A percentile compares a stretch with the other conserved stretches of the same genome.
Conservation (phyloP, 2,113 vertebrate species). For the Chrysochloris asiatica region DNA sequence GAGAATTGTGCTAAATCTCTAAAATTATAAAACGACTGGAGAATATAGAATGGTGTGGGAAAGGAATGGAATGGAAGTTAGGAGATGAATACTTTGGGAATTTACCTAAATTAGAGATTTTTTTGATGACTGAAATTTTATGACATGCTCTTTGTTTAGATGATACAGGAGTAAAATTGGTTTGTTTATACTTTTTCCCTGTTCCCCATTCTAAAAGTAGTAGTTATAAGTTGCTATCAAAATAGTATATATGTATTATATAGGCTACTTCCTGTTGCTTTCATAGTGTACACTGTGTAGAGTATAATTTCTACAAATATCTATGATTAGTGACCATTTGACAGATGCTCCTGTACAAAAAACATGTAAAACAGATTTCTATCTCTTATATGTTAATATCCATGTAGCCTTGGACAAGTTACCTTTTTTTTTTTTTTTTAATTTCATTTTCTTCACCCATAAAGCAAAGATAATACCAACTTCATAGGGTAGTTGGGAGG, state of each 20-base stretch:
- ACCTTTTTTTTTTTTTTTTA: background rate
- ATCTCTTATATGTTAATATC: too few species aligned
- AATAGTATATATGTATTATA: background rate
- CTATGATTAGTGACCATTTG: background rate
- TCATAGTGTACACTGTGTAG: background rate
- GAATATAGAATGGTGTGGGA: background rate
- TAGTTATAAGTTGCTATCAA: background rate
- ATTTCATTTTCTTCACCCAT: background rate
- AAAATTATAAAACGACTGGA: background rate
- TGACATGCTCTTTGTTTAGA: background rate
- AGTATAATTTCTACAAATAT: background rate
- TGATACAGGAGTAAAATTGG: background rate
- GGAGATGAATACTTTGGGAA: background rate
- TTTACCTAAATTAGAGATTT: background rate
- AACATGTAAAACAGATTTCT: background rate
- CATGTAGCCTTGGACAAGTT: background rate
- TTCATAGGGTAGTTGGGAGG: background rate
- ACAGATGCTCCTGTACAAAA: background rate
- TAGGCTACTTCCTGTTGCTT: background rate
- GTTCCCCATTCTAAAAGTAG: background rate
- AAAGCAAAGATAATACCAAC: background rate
- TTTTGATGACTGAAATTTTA: background rate
- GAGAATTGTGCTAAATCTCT: background rate
- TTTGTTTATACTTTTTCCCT: background rate
- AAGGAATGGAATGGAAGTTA: background rate